Conservation (phyloP, 2,797 vertebrate genomes). For the Xiphophorus birchmanni region DNA sequence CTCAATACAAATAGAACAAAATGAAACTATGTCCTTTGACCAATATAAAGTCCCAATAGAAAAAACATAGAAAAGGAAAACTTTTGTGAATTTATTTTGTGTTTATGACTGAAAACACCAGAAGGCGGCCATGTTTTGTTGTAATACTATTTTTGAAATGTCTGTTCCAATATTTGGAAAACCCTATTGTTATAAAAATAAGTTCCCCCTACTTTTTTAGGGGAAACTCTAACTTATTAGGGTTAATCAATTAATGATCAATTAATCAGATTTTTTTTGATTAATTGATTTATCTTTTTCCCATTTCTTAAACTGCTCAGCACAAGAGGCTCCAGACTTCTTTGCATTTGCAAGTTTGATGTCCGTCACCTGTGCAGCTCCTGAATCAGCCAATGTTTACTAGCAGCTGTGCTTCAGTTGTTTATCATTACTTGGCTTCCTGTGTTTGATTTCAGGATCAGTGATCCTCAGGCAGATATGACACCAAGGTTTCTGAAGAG, state of each 20-base stretch:
- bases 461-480: conserved; percentile 24
- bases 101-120: neutral
- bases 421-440: conserved; percentile 22
- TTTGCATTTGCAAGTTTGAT: neutral
- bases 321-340: neutral
- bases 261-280: too few relatives aligned
- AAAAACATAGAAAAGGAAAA: neutral
- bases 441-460: conserved; percentile 33
- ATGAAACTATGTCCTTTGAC: neutral
- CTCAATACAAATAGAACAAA: neutral
- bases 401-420: neutral
- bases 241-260: neutral
- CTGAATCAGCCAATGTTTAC: neutral
- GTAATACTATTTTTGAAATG: neutral
- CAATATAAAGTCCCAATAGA: neutral
- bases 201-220: too few relatives aligned
- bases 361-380: neutral
- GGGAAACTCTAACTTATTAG: neutral
- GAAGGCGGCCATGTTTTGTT: neutral
- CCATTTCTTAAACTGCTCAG: neutral
- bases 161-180: neutral
- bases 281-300: neutral
- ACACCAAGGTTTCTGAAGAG: conserved; percentile 13
- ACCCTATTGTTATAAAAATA: too few relatives aligned
- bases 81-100: neutral